Conservation (phyloP, 1,140 invertebrate species). For the Sitophilus oryzae region DNA sequence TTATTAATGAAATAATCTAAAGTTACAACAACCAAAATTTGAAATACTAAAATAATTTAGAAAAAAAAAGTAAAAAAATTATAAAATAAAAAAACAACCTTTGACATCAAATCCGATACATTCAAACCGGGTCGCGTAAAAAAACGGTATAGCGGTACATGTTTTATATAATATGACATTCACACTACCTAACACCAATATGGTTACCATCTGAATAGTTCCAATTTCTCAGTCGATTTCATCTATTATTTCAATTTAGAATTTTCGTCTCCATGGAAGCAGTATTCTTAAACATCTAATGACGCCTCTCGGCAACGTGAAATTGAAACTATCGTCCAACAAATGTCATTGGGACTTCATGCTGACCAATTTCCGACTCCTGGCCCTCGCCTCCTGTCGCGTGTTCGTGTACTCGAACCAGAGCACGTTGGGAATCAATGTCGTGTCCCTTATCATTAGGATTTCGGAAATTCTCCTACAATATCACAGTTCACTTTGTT, state of each 20-base stretch:
- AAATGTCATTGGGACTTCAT: constrained; percentile 83
- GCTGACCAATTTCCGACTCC: constrained; percentile 76
- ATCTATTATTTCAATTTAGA: constrained; percentile 20
- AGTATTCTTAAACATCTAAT: constrained; percentile 32
- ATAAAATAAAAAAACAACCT: too few species aligned
- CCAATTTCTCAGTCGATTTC: constrained; percentile 21
- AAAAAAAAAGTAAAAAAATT: neutral
- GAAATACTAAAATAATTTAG: neutral
- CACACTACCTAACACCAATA: constrained; percentile 10
- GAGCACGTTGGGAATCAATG: constrained; percentile 86
- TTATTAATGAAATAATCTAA: too few species aligned
- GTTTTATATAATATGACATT: constrained; percentile 8
- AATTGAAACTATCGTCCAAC: constrained; percentile 38
- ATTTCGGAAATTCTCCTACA: constrained; percentile 81
- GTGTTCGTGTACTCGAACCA: constrained; percentile 94
- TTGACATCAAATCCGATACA: too few species aligned
- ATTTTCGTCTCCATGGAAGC: constrained; percentile 36
- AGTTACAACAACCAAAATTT: too few species aligned
- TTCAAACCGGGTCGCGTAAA: too few species aligned
- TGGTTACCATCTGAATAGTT: constrained; percentile 7
- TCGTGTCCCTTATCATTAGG: constrained; percentile 80
- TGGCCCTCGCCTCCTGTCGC: constrained; percentile 70
- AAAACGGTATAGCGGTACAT: neutral
- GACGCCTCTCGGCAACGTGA: constrained; percentile 29
- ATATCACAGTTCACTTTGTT: too few species aligned